Base-by-base conservation (phyloP, 2,113 vertebrate genomes). In the Phasianus colchicus region DNA sequence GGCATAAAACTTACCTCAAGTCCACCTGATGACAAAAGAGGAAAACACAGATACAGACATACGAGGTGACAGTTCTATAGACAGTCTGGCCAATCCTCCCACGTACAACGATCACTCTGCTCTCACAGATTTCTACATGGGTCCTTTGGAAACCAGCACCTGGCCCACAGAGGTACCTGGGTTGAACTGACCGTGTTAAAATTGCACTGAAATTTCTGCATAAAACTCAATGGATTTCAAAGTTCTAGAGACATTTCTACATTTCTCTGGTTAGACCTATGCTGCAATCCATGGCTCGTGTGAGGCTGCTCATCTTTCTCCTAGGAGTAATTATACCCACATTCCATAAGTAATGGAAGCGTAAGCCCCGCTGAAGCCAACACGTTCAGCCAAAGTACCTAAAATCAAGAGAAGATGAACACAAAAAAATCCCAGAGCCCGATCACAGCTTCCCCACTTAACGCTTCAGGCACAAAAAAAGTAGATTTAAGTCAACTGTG, bases 101-200 rank as follows among this genome's bases (percentile, higher is more conserved):
- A 8, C 0, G 9, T 13, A 30, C 30, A 34, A 14, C 0, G 0
- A 55, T 34, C 14, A 11, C 3, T 5, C 3, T 1, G 19, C 3
- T 73, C 32, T 15, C 43, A 52, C 11, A 42, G 64, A n/a, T 65
- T 74, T n/a, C 79, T 12, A 17, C 52, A 24, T 0, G 6, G 34
- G 18, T 3, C 3, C 30, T 24, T 70, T 65, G 38, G 17, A 77
- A 88, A 45, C 11, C 47, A 67, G 45, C 25, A 36, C 22, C 43
- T 65, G 76, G 9, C 6, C 11, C 0, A 22, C 1, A 9, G 67
- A 43, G 60, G 8, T 6, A 63, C 50, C 50, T 27, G 29, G 57
- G 38, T 30, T 77, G 36, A 22, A 19, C 6, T 29, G 29, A 21
- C 18, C 10, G 22, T 32, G 80, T 17, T 76, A 12, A 74, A 45